These are phyloP conservation scores for Spinus olivaceus DNA, from an alignment of 2,797 vertebrate species.

Conservation along the genomic window DNA sequence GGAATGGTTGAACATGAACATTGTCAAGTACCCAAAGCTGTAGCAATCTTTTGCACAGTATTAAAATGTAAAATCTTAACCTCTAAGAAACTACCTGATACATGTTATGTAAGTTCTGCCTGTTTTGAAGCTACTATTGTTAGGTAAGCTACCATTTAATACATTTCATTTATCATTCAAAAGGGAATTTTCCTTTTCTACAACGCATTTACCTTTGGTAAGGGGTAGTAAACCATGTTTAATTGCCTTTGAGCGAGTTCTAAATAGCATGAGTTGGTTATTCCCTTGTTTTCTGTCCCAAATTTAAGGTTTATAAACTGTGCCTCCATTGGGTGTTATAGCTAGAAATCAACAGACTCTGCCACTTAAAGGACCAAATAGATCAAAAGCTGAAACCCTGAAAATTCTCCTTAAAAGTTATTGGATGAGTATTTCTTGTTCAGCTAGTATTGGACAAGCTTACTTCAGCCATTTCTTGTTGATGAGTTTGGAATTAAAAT, in stretches of 20 bases:
- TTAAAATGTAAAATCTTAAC: neutral
- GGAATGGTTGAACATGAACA: neutral
- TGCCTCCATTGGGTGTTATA: neutral
- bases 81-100: neutral
- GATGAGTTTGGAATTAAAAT: neutral
- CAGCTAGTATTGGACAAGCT: neutral
- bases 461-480: neutral
- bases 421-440: neutral
- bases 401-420: neutral
- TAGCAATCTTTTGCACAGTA: slow-evolving; percentile 24
- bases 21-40: neutral
- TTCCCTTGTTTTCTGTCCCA: neutral
- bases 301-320: neutral
- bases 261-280: neutral
- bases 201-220: neutral
- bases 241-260: neutral
- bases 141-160: neutral
- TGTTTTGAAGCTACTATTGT: neutral
- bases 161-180: neutral
- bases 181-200: neutral
- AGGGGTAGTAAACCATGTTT: neutral
- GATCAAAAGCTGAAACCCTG: neutral
- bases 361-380: neutral
- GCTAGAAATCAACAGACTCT: neutral
- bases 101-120: neutral